Base-by-base conservation (phyloP, 2,113 vertebrate genomes). In the Cheilinus undulatus region DNA sequence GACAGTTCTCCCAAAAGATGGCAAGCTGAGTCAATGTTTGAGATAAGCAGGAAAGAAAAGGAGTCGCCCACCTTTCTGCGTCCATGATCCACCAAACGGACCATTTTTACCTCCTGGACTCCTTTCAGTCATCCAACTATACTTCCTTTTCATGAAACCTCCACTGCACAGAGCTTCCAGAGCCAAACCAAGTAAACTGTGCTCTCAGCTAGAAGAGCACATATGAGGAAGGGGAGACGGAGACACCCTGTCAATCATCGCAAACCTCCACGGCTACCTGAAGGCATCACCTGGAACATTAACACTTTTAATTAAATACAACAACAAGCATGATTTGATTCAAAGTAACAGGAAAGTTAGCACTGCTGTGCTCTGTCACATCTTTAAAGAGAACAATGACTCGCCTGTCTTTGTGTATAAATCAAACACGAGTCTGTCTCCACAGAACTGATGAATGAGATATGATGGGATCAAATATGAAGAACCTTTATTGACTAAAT, bases 291-390 rank as follows among this genome's bases (percentile, higher is more conserved):
- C 14, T 50, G 56, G 24, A 36, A 50, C 22, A 71, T 38, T 22
- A 36, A 23, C 24, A 61, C 65, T 28, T 67, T 64, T 61, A 71
- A 74, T 71, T 61, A 59, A 43, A 57, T 27, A 2, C 58, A 59
- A 58, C 43, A 43, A 8, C 5, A 20, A 38, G 51, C 3, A 7
- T 8, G 19, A n/a, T 52, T 52, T 42, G 40, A 40, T 40, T 57
- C 11, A 54, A 65, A 48, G 24, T 52, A 19, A 34, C 19, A 15
- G 24, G 56, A 49, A 76, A 45, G 40, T 42, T 17, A 15, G 40
- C 40, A 17, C 14, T 6, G 40, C 40, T 42, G 40, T 7, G 40
- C 14, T 70, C 46, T 43, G 14, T 23, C 9, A 26, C 51, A 27
- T 23, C 23, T 20, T 24, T 34, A n/a, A 54, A 17, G 28, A 23